phyloP scores from a whole-genome alignment of 2,113 vertebrate genomes.

The Pedetes capensis region DNA sequence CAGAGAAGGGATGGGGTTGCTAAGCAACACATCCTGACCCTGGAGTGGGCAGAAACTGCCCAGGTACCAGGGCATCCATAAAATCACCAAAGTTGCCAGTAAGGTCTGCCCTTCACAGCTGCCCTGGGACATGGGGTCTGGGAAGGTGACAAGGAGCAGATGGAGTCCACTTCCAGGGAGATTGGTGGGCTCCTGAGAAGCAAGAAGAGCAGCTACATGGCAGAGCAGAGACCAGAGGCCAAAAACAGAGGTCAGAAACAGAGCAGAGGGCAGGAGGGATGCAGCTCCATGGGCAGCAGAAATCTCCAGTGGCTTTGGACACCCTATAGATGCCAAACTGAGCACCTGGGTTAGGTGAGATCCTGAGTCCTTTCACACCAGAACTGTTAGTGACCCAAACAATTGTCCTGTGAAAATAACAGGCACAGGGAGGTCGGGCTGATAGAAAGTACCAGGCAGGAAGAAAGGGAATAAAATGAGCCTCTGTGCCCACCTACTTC shows the following conservation, averaged over 20 bases:
- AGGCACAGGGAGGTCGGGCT: background rate
- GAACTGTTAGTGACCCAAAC: background rate
- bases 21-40: background rate
- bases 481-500: no score
- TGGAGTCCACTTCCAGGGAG: accelerated
- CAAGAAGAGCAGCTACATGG: accelerated
- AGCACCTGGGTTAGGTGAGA: background rate
- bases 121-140: accelerated
- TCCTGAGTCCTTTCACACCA: background rate
- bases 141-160: background rate
- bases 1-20: background rate
- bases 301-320: background rate
- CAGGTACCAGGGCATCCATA: background rate
- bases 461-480: no score
- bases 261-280: background rate
- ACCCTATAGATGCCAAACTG: accelerated
- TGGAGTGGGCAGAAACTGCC: background rate
- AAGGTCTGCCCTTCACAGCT: background rate
- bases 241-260: background rate
- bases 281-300: background rate
- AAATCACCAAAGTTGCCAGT: background rate
- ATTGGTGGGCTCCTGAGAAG: background rate
- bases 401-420: background rate
- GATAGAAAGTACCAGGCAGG: no score
- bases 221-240: no score